These are phyloP conservation scores for Lasiommata megera DNA, from an alignment of 2,888 invertebrate species.

Conservation along the genomic window DNA sequence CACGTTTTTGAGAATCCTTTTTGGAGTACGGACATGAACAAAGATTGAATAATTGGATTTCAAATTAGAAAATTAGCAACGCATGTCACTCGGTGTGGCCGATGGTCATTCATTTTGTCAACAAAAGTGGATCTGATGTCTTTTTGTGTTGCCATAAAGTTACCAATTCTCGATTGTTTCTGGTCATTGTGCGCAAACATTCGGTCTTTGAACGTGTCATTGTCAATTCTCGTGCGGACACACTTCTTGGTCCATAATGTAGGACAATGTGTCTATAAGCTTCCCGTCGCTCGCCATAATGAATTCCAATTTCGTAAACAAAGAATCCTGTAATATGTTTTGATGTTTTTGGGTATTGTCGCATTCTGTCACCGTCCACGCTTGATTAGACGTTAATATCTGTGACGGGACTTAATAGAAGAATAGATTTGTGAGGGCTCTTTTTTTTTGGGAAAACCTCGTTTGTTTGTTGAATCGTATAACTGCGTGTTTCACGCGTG, in stretches of 20 bases:
- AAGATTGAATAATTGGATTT: conserved; percentile 26
- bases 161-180: conserved; percentile 42
- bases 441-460: conserved; percentile 35
- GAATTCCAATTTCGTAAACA: conserved; percentile 70
- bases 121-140: conserved; percentile 47
- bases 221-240: conserved; percentile 38
- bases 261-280: conserved; percentile 53
- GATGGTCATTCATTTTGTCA: conserved; percentile 53
- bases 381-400: conserved; percentile 61
- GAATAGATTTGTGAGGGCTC: conserved; percentile 43
- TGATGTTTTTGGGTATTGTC: conserved; percentile 69
- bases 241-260: conserved; percentile 51
- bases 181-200: conserved; percentile 56
- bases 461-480: conserved; percentile 46
- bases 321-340: conserved; percentile 74
- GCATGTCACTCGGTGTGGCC: conserved; percentile 72
- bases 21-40: neutral
- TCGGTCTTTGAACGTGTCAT: conserved; percentile 39
- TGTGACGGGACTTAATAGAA: conserved; percentile 55
- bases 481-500: conserved; percentile 55
- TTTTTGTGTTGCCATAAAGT: conserved; percentile 43
- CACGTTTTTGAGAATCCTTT: too few relatives aligned
- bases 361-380: conserved; percentile 46
- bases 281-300: conserved; percentile 66
- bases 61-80: conserved; percentile 74